phyloP scores from a whole-genome alignment of 2,797 vertebrate genomes.

The Peromyscus attwateri region DNA sequence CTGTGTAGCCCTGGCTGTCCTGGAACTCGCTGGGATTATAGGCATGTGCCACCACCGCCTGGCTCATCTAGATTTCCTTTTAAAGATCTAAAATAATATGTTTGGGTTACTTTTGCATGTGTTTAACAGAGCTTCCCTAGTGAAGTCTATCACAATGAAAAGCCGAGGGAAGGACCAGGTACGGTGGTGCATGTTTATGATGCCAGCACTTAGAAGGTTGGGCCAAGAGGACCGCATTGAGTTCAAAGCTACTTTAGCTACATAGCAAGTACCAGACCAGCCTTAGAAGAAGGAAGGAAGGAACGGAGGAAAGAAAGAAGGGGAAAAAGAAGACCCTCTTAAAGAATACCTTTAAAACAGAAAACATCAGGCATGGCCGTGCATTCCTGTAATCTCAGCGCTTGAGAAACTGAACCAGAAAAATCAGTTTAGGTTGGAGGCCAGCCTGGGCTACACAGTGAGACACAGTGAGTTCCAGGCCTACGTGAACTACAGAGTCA shows the following conservation, averaged over 20 bases:
- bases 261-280: neutral
- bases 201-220: neutral
- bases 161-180: neutral
- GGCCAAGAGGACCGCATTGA: neutral
- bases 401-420: neutral
- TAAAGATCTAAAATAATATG: neutral
- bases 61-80: neutral
- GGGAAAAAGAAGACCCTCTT: neutral
- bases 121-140: neutral
- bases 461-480: neutral
- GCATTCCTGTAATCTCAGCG: neutral
- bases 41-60: neutral
- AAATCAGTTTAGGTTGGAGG: neutral
- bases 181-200: rapidly evolving
- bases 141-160: too few relatives aligned
- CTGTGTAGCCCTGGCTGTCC: neutral
- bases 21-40: neutral
- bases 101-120: neutral
- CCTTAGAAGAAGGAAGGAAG: neutral
- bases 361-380: too few relatives aligned
- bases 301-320: too few relatives aligned
- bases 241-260: neutral
- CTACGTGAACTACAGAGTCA: neutral
- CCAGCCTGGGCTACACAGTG: neutral
- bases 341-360: neutral